A percentile compares a stretch with the other conserved stretches of the same genome.
Evolutionary conservation across 2,113 vertebrate genomes (phyloP).

Genomic region (Oenanthe oenanthe): DNA sequence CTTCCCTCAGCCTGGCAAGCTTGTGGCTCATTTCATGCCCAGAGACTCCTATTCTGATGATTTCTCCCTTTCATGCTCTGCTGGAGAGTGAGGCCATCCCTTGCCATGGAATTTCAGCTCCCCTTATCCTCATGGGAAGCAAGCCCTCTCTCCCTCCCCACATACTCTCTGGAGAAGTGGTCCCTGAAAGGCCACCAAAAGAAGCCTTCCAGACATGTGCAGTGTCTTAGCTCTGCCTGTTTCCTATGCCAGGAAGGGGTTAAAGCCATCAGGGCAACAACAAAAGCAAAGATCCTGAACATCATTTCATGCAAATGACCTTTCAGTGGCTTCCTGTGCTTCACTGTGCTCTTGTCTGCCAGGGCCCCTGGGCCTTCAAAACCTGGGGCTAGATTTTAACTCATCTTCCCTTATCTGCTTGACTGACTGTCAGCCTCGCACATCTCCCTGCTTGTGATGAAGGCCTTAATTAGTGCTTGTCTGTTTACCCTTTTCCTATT

Average conservation of each 20-base stretch:
- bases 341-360: constrained; percentile 91
- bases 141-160: not conserved
- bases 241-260: not conserved
- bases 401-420: constrained; percentile 94
- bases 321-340: constrained; percentile 84
- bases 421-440: constrained; percentile 98
- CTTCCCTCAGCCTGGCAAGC: not conserved
- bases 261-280: constrained; percentile 59
- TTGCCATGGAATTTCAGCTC: not conserved
- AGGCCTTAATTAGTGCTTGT: constrained; percentile 92
- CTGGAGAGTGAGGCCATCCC: not conserved
- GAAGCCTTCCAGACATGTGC: not conserved
- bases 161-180: not conserved
- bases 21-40: not conserved
- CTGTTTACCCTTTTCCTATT: constrained; percentile 71
- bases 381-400: constrained; percentile 91
- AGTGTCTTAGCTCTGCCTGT: not conserved
- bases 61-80: not conserved
- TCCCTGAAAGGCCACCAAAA: not conserved
- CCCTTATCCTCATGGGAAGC: not conserved
- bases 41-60: not conserved
- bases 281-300: constrained; percentile 78
- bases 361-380: constrained; percentile 79
- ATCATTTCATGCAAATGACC: constrained; percentile 89
- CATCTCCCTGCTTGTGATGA: constrained; percentile 87